phyloP scores from a whole-genome alignment of 1,140 invertebrate genomes.

The Papilio helenus region DNA sequence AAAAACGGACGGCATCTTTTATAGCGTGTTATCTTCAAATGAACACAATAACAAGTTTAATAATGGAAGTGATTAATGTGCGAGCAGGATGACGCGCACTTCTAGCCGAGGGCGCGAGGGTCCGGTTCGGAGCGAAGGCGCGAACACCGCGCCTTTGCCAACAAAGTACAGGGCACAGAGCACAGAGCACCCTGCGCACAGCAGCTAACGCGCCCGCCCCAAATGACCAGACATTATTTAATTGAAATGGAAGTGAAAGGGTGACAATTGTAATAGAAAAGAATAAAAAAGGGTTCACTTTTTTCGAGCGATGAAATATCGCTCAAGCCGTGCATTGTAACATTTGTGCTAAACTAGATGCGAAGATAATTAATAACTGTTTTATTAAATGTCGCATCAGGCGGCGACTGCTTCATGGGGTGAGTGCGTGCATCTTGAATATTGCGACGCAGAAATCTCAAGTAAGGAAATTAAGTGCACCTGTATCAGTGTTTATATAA shows the following conservation, averaged over 20 bases:
- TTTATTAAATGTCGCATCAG: conserved; percentile 37
- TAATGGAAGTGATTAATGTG: conserved; percentile 82
- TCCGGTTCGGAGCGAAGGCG: conserved; percentile 56
- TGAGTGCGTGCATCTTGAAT: not conserved
- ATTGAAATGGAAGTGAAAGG: conserved; percentile 81
- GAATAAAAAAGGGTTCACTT: conserved; percentile 75
- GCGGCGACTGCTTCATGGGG: not conserved
- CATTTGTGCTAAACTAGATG: conserved; percentile 73
- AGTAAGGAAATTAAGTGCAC: conserved; percentile 32
- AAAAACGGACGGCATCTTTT: conserved; percentile 80
- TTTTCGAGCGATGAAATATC: conserved; percentile 79
- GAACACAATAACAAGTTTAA: conserved; percentile 82
- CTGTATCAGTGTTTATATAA: conserved; percentile 51
- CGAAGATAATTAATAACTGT: conserved; percentile 51
- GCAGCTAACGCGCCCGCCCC: conserved; percentile 53
- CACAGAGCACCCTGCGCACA: conserved; percentile 29
- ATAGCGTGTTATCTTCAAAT: conserved; percentile 81
- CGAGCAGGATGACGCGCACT: conserved; percentile 78
- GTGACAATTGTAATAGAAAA: conserved; percentile 82
- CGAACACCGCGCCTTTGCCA: conserved; percentile 61
- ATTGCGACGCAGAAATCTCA: conserved; percentile 5
- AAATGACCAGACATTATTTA: conserved; percentile 83
- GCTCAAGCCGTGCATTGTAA: conserved; percentile 78
- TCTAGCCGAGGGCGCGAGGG: conserved; percentile 61
- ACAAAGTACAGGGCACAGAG: not conserved